phyloP scores from a whole-genome alignment of 2,113 vertebrate genomes.

The Canis aureus region DNA sequence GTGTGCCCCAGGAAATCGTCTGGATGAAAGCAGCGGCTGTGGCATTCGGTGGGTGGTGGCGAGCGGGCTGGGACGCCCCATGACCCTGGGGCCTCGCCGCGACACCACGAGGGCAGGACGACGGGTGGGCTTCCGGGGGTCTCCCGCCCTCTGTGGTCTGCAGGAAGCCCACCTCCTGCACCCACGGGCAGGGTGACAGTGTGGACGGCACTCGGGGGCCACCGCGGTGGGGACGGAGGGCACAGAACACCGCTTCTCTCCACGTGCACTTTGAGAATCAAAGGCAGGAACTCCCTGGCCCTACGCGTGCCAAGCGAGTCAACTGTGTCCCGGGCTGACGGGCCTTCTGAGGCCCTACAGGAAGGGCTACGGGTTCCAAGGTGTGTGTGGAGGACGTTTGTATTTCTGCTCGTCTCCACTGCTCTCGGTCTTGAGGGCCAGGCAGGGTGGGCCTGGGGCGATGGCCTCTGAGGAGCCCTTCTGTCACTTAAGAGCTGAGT shows the following conservation, averaged over 20 bases:
- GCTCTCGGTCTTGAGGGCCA: not conserved
- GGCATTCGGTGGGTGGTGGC: not conserved
- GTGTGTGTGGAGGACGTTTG: not conserved
- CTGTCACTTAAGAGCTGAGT: not conserved
- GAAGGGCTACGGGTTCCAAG: not conserved
- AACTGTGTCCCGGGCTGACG: conserved; percentile 57
- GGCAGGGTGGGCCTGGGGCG: not conserved
- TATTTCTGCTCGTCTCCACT: not conserved
- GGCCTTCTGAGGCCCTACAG: conserved; percentile 73
- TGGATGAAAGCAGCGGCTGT: not conserved
- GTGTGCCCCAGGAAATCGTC: too few relatives aligned
- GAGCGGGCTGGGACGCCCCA: not conserved
- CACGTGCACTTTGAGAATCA: conserved; percentile 78
- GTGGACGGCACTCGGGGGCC: not conserved
- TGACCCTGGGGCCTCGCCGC: not conserved
- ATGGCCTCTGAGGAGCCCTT: not conserved
- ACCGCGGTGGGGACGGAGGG: too few relatives aligned
- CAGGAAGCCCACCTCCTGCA: not conserved
- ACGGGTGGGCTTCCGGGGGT: not conserved
- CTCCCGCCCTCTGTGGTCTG: not conserved
- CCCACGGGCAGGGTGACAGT: not conserved
- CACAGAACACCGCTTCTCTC: conserved; percentile 71
- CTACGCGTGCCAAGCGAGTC: not conserved
- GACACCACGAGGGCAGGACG: not conserved
- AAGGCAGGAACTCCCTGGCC: too few relatives aligned